Evolutionary conservation across 2,797 vertebrate genomes (phyloP).

Genomic region (Danio jaintianensis): DNA sequence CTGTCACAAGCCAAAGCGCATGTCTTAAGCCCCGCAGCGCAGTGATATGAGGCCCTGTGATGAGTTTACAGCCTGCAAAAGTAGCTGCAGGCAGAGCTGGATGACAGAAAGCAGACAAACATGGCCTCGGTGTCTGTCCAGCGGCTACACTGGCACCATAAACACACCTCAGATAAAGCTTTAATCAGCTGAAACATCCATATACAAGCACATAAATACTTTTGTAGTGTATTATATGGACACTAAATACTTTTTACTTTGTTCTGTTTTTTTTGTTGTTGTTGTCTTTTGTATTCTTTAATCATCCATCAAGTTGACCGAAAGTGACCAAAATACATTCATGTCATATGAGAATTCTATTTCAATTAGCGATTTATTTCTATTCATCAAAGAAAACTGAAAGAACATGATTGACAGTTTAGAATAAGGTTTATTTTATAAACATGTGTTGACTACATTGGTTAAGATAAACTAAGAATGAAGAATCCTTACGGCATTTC

Average conservation of each 20-base stretch:
- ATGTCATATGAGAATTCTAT: too few relatives aligned
- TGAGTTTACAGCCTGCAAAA: slow-evolving; percentile 70
- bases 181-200: not conserved
- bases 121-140: slow-evolving; percentile 47
- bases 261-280: not conserved
- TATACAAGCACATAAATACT: not conserved
- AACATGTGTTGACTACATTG: too few relatives aligned
- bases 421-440: too few relatives aligned
- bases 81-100: slow-evolving; percentile 50
- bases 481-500: too few relatives aligned
- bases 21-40: slow-evolving; percentile 23
- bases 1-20: slow-evolving; percentile 29
- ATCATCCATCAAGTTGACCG: not conserved
- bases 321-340: not conserved
- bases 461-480: too few relatives aligned
- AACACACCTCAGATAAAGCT: slow-evolving; percentile 18
- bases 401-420: too few relatives aligned
- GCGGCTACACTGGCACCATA: slow-evolving; percentile 19
- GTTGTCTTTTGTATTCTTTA: not conserved
- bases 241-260: too few relatives aligned
- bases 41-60: slow-evolving; percentile 57
- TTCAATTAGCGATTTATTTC: too few relatives aligned
- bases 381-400: too few relatives aligned
- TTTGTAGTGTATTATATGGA: not conserved
- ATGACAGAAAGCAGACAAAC: slow-evolving; percentile 25